Evolutionary conservation across 2,797 vertebrate genomes (phyloP).

Genomic region (Sternarchorhynchus goeldii): DNA sequence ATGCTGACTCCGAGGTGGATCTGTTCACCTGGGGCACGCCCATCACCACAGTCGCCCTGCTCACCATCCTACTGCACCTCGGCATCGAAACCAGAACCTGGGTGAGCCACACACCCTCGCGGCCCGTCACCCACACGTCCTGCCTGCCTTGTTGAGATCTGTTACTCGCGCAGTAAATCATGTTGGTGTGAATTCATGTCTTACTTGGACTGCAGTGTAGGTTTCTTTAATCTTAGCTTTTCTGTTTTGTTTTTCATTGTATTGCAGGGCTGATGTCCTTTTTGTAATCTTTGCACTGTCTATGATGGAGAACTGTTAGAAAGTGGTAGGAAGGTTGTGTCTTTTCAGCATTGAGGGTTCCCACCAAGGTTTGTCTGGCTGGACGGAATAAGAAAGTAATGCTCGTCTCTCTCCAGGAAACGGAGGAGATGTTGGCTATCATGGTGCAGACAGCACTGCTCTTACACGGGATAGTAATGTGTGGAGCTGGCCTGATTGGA

Average conservation of each 20-base stretch:
- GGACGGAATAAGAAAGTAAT: background rate
- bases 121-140: too few relatives aligned
- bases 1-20: slow-evolving; percentile 89
- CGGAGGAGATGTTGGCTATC: slow-evolving; percentile 35
- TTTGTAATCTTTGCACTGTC: too few relatives aligned
- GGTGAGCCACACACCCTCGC: slow-evolving; percentile 74
- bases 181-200: too few relatives aligned
- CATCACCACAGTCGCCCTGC: slow-evolving; percentile 86
- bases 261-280: too few relatives aligned
- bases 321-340: background rate
- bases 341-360: background rate
- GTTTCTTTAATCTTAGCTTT: too few relatives aligned
- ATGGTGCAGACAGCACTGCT: slow-evolving; percentile 34
- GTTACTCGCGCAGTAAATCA: too few relatives aligned
- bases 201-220: too few relatives aligned
- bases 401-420: slow-evolving; percentile 20
- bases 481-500: slow-evolving; percentile 60
- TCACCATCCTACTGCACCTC: slow-evolving; percentile 93
- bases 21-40: slow-evolving; percentile 96
- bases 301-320: too few relatives aligned
- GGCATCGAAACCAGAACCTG: slow-evolving; percentile 98
- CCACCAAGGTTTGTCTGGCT: background rate
- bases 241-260: too few relatives aligned
- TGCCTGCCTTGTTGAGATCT: too few relatives aligned
- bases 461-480: slow-evolving; percentile 49